Percentiles rank a stretch among this genome's conserved stretches.
phyloP scores from a whole-genome alignment of 2,113 vertebrate species.

The Oryzias woworae region DNA sequence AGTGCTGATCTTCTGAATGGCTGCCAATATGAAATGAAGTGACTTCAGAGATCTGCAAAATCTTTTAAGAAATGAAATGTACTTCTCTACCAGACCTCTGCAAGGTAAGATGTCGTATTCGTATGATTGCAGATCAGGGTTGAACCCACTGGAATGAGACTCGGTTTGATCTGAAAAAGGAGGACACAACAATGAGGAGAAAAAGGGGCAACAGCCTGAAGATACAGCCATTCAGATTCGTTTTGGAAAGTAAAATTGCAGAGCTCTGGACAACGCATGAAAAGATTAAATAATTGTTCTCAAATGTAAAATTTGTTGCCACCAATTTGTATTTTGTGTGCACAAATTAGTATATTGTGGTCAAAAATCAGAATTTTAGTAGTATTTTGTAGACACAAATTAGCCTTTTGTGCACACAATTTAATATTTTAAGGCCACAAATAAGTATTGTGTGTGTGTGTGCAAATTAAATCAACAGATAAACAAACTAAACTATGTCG shows the following conservation, averaged over 20 bases:
- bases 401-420: no score
- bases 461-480: no score
- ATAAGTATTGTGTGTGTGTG: no score
- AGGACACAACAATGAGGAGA: background rate
- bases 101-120: slow-evolving; percentile 67
- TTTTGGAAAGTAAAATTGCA: background rate
- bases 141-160: background rate
- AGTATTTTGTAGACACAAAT: no score
- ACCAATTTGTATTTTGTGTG: no score
- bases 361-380: no score
- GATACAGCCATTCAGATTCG: slow-evolving; percentile 4
- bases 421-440: no score
- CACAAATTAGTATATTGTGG: no score
- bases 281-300: no score
- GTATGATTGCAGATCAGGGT: slow-evolving; percentile 24
- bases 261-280: background rate
- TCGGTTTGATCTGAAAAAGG: slow-evolving; percentile 24
- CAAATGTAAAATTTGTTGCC: no score
- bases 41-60: background rate
- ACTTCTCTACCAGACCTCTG: slow-evolving; percentile 26
- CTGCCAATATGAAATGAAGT: slow-evolving; percentile 13
- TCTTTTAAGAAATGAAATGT: background rate
- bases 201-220: background rate
- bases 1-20: background rate
- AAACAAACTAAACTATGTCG: no score